Evolutionary conservation across 2,113 vertebrate species (phyloP).

Genomic region (Sphaerodactylus townsendi): DNA sequence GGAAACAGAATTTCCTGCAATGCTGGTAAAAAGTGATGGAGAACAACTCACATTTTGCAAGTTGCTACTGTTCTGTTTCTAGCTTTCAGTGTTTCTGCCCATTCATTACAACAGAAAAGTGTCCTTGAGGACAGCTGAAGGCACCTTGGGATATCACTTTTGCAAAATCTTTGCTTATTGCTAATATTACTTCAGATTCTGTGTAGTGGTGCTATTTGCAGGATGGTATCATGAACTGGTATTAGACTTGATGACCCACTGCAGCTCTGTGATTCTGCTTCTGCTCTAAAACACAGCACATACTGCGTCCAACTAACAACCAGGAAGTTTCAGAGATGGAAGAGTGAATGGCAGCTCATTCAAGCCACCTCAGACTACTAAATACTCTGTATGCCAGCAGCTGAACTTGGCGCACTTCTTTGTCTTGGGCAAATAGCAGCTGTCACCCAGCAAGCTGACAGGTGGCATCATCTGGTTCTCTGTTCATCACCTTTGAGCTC

Average conservation of each 20-base stretch:
- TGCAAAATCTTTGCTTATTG: neutral
- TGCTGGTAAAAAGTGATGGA: too few relatives aligned
- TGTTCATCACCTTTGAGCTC: neutral
- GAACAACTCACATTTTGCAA: too few relatives aligned
- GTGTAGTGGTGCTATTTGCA: neutral
- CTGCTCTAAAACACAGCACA: neutral
- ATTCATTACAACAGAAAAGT: neutral
- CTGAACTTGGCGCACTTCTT: neutral
- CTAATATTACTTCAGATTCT: neutral
- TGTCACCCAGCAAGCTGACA: neutral
- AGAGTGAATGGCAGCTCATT: neutral
- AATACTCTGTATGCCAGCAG: neutral
- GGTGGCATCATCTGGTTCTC: neutral
- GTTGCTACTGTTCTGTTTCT: neutral
- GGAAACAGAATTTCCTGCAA: too few relatives aligned
- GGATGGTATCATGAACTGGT: neutral
- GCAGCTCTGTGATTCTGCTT: neutral
- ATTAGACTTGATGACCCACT: neutral
- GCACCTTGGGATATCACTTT: neutral
- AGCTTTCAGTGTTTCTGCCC: neutral
- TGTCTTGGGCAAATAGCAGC: neutral
- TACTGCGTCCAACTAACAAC: neutral
- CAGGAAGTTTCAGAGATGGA: neutral
- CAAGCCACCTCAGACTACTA: neutral
- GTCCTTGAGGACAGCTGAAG: neutral